These are phyloP conservation scores for Panzeria rudis DNA, from an alignment of 2,888 invertebrate genomes.

Conservation along the genomic window DNA sequence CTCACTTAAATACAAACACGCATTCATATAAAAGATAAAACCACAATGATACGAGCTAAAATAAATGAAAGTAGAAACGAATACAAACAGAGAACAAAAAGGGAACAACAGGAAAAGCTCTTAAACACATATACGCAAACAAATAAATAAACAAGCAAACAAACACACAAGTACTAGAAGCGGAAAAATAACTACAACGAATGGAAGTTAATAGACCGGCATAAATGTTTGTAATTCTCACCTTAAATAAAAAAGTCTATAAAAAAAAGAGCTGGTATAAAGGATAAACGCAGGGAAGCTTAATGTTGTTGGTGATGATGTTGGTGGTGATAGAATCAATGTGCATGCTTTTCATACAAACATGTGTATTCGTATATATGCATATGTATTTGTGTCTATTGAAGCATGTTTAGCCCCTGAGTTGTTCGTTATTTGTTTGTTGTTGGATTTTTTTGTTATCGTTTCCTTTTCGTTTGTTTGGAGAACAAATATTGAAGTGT, in stretches of 20 bases:
- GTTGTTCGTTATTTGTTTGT: conserved; percentile 32
- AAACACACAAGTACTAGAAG: conserved; percentile 24
- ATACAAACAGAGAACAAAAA: conserved; percentile 25
- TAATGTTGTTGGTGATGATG: background rate
- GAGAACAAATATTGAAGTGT: conserved; percentile 61
- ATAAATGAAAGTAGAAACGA: conserved; percentile 28
- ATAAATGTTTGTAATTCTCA: conserved; percentile 69
- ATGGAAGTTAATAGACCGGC: conserved; percentile 60
- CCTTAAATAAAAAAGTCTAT: conserved; percentile 58
- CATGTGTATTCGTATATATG: background rate
- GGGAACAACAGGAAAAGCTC: conserved; percentile 47
- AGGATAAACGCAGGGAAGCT: conserved; percentile 10
- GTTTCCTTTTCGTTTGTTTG: conserved; percentile 7
- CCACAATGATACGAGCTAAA: conserved; percentile 62
- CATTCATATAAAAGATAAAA: conserved; percentile 53
- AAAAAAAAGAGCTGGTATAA: background rate
- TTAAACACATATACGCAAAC: conserved; percentile 23
- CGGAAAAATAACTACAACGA: conserved; percentile 26
- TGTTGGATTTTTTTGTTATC: conserved; percentile 12
- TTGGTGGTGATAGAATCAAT: conserved; percentile 20
- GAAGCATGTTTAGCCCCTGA: conserved; percentile 28
- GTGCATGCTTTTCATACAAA: background rate
- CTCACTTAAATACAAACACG: background rate
- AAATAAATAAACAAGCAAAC: conserved; percentile 17
- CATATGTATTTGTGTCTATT: conserved; percentile 12